Percentiles rank a stretch among this genome's conserved stretches.
Evolutionary conservation across 2,113 vertebrate genomes (phyloP).

Genomic region (Platichthys stellatus): DNA sequence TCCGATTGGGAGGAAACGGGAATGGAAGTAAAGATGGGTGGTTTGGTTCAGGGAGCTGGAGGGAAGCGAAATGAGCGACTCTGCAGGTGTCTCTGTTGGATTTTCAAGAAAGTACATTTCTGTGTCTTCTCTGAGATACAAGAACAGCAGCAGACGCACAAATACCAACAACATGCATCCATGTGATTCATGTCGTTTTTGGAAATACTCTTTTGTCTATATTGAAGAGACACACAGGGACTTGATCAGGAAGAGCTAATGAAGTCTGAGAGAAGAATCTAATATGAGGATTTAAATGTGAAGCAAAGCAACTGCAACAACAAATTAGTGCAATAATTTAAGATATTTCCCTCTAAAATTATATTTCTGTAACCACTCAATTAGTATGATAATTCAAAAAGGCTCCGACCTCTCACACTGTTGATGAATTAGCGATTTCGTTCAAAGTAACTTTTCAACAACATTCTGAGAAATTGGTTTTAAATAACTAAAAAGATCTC

Average conservation of each 20-base stretch:
- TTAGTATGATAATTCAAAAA: not conserved
- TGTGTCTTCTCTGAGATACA: not conserved
- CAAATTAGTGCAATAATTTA: constrained; percentile 12
- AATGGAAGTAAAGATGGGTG: constrained; percentile 16
- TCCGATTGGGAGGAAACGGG: constrained; percentile 13
- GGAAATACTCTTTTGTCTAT: too few relatives aligned
- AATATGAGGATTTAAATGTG: constrained; percentile 2
- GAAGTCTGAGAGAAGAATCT: not conserved
- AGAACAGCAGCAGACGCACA: not conserved
- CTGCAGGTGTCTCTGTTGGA: not conserved
- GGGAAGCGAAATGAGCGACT: not conserved
- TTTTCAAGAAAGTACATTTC: not conserved
- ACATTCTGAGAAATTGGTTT: too few relatives aligned
- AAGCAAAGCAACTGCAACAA: constrained; percentile 17
- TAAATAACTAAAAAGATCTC: too few relatives aligned
- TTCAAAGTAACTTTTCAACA: too few relatives aligned
- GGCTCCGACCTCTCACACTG: too few relatives aligned
- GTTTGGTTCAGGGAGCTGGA: constrained; percentile 11
- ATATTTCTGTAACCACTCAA: not conserved
- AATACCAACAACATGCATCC: not conserved
- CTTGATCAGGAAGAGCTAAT: too few relatives aligned
- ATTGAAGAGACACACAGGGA: too few relatives aligned
- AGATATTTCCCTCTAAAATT: too few relatives aligned
- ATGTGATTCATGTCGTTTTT: too few relatives aligned
- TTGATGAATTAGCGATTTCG: too few relatives aligned